Base-by-base conservation (phyloP, 2,113 vertebrate species). In the Mesembrinibis cayennensis region DNA sequence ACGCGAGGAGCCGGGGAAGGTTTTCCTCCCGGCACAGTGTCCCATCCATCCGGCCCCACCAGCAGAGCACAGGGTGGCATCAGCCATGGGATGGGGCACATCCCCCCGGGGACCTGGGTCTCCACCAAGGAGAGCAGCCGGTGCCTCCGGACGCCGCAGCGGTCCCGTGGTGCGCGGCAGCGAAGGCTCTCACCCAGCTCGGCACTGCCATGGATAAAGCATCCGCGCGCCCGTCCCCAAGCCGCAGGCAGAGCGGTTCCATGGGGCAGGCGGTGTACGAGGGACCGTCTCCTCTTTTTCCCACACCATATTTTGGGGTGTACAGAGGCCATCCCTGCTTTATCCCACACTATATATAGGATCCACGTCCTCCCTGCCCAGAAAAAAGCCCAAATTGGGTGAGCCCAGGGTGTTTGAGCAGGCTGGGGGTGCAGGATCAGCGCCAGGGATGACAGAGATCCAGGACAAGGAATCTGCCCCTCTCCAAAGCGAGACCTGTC, bases 181-280 rank as follows among this genome's bases (percentile, higher is more conserved):
- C 38, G 15, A 73, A 79, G 23, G 52, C 16, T 65, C 29, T 49
- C 55, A 2, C 59, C 62, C 74, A 7, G 30, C 42, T 78, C 30
- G 2, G 53, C 42, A 0, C 16, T 10, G 2, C 16, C 65, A 8
- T 2, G 1, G 38, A 45, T 16, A 9, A 40, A 44, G 30, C 18
- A 4, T 7, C 44, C 7, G 0, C 6, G 0, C 6, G 17, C 42
- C 77, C 4, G 1, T 38, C 42, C 73, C 44, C 36, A 3, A 0
- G 9, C 34, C 7, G 2, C 38, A 0, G 11, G 16, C 0, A 1
- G 49, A 7, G 42, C 4, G 1, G 38, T 65, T 21, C 52, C 14
- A 0, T 0, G 1, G 62, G 58, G 34, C 27, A 23, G 6, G 0
- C 7, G 1, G 12, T 1, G 36, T 3, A 4, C 0, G 0, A 62